A percentile compares a stretch with the other conserved stretches of the same genome.
Evolutionary conservation across 1,140 invertebrate species (phyloP).

Genomic region (Atta texana): DNA sequence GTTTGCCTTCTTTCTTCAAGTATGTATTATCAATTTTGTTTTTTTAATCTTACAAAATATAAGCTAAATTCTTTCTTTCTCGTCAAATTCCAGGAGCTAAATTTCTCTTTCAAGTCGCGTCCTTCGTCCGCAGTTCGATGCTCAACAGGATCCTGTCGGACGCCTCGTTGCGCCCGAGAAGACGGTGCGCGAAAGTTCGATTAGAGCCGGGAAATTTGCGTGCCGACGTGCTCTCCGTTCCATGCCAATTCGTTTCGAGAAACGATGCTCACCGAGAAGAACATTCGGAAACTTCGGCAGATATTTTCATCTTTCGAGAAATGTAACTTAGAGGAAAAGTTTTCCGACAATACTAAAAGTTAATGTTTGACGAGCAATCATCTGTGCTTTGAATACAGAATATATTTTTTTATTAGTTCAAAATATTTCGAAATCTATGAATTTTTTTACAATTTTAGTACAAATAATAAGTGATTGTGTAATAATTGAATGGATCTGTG

Average conservation of each 20-base stretch:
- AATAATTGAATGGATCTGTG: neutral
- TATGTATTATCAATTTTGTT: neutral
- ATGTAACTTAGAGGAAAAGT: slow-evolving; percentile 50
- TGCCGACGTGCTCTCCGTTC: slow-evolving; percentile 50
- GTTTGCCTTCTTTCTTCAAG: neutral
- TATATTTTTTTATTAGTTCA: neutral
- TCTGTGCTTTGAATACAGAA: neutral
- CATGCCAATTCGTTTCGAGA: slow-evolving; percentile 48
- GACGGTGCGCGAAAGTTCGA: slow-evolving; percentile 61
- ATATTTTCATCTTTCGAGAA: slow-evolving; percentile 52
- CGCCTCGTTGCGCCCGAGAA: slow-evolving; percentile 55
- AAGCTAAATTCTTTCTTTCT: slow-evolving; percentile 12
- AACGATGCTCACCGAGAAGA: slow-evolving; percentile 28
- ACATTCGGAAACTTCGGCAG: slow-evolving; percentile 37
- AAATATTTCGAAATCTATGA: slow-evolving; percentile 15
- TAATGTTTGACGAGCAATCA: slow-evolving; percentile 44
- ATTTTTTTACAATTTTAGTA: neutral
- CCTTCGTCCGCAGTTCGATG: slow-evolving; percentile 16
- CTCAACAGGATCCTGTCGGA: slow-evolving; percentile 56
- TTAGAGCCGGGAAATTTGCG: slow-evolving; percentile 60
- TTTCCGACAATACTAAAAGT: slow-evolving; percentile 30
- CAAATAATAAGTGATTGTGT: neutral
- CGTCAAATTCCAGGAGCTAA: neutral
- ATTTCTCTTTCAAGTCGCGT: slow-evolving; percentile 51
- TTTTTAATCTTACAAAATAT: slow-evolving; percentile 13